Evolutionary conservation across 2,888 invertebrate species (phyloP), one percentile per base, ranked within the genome.

Genomic region (Drymonia ruficornis): DNA sequence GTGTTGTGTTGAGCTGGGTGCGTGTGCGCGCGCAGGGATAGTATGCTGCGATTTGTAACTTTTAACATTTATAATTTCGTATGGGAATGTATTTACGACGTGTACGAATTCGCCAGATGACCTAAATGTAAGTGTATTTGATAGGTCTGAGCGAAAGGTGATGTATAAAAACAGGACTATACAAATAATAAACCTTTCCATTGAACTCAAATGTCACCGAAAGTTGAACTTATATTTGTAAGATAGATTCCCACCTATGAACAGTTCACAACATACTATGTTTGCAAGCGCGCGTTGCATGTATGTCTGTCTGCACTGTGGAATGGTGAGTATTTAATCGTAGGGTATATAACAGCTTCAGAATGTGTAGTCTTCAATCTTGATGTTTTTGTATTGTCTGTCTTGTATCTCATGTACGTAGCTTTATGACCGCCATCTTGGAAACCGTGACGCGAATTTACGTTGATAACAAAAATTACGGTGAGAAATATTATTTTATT

Each of bases 1-100:
- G 79, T 83, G 78, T 70, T 65, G 63, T 72, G 68, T 73, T 64
- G 67, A 57, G 56, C 50, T 57, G 58, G 44, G 52, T 55, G 63
- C 49, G 55, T 50, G 56, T 31, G 31, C n/a, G 45, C 56, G 59
- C 56, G 56, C 63, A 43, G 73, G 67, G 67, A 73, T 73, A 67
- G 68, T 76, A 65, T 69, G 66, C 47, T 50, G 28, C 5, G 36
- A 36, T n/a, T n/a, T 36, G 36, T 36, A 6, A n/a, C 13, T n/a
- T 36, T 4, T n/a, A 23, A 23, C 23, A 23, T 2, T 23, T 23
- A 23, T 23, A 23, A 23, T 23, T 23, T 6, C 4, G 6, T 7
- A 23, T 23, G 23, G 23, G 23, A 23, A 23, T 23, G 4, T 23
- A 6, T 23, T 23, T 23, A 2, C 7, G 23, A 23, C 23, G 23